phyloP scores from a whole-genome alignment of 2,113 vertebrate species.

The Chloroceryle aenea region DNA sequence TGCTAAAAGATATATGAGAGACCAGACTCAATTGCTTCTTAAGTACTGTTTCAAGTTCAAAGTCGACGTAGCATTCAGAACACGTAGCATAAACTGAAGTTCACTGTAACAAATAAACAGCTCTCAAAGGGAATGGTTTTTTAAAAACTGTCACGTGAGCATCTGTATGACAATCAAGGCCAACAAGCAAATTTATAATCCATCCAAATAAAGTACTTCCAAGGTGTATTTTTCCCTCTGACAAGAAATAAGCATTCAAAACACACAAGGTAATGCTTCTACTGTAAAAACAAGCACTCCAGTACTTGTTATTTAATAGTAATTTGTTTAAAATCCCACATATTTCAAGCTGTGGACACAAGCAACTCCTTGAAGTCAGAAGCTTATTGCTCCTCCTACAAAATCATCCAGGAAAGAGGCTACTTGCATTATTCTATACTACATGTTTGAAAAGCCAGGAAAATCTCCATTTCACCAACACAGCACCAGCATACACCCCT shows the following conservation, averaged over 20 bases:
- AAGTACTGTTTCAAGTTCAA: not conserved
- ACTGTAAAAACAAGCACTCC: not conserved
- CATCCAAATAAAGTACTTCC: not conserved
- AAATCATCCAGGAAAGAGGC: not conserved
- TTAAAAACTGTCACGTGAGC: not conserved
- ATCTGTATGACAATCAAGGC: too few species aligned
- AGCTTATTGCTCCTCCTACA: not conserved
- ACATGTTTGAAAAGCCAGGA: not conserved
- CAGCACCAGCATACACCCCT: not conserved
- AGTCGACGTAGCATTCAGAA: not conserved
- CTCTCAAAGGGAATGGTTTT: not conserved
- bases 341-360: not conserved
- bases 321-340: not conserved
- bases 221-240: not conserved
- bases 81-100: fast-evolving
- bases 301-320: not conserved
- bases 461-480: not conserved
- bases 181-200: not conserved
- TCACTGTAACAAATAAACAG: not conserved
- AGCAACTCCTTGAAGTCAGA: not conserved
- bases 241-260: not conserved
- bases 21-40: not conserved
- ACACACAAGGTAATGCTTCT: not conserved
- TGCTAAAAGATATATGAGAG: not conserved
- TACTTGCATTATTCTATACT: not conserved